Percentiles rank a stretch among this genome's conserved stretches.
Evolutionary conservation across 1,140 invertebrate genomes (phyloP).

Genomic region (Mamestra configurata): DNA sequence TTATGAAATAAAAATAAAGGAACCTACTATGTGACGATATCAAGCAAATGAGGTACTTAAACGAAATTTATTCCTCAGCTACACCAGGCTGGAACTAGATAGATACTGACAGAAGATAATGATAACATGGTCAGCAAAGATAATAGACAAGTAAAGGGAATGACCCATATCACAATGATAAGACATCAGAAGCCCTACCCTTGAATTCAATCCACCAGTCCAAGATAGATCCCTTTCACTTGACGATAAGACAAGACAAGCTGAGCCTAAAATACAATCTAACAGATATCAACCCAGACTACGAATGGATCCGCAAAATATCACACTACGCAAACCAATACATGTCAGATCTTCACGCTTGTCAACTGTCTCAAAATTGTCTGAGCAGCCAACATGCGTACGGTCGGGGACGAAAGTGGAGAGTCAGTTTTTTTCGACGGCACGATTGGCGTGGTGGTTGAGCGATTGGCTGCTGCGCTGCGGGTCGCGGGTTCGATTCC

Average conservation of each 20-base stretch:
- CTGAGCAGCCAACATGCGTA: constrained; percentile 48
- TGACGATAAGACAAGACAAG: background rate
- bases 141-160: background rate
- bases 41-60: too few species aligned
- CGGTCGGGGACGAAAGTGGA: background rate
- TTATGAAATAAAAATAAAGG: too few species aligned
- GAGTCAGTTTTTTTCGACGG: too few species aligned
- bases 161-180: background rate
- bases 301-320: constrained; percentile 18
- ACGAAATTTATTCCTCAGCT: too few species aligned
- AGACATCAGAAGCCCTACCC: background rate
- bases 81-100: too few species aligned
- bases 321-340: constrained; percentile 28
- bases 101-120: background rate
- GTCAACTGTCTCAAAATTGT: constrained; percentile 50
- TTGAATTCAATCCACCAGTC: background rate
- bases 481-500: too few species aligned
- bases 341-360: constrained; percentile 38
- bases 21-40: too few species aligned
- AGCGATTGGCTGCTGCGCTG: too few species aligned
- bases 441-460: too few species aligned
- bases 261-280: background rate
- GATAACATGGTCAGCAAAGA: background rate
- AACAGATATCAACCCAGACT: background rate
- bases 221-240: background rate